phyloP scores from a whole-genome alignment of 2,797 vertebrate genomes.

The Manis javanica region DNA sequence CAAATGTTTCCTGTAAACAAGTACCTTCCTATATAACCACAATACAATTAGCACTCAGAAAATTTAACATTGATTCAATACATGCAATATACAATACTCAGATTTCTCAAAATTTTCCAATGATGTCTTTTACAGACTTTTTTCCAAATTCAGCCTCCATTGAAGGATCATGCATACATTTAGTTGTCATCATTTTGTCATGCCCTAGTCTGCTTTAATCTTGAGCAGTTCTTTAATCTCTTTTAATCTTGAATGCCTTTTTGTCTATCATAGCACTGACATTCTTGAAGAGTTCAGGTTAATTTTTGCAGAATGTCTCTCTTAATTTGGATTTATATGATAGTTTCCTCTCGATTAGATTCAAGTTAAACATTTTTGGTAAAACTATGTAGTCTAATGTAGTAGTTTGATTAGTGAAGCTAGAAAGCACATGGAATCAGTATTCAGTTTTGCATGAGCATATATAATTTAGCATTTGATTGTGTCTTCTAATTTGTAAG shows the following conservation, averaged over 20 bases:
- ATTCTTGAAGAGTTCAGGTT: constrained; percentile 26
- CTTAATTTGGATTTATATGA: constrained; percentile 53
- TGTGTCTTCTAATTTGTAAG: constrained; percentile 28
- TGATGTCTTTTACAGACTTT: neutral
- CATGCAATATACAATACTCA: neutral
- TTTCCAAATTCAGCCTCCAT: neutral
- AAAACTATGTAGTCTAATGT: constrained; percentile 36
- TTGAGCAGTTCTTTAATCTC: constrained; percentile 35
- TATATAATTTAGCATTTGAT: constrained; percentile 9
- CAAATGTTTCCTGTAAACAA: constrained; percentile 35
- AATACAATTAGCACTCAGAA: neutral
- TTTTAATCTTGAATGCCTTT: constrained; percentile 10
- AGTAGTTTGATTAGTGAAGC: constrained; percentile 53
- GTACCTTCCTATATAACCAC: neutral
- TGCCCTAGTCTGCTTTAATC: neutral
- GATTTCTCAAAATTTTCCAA: neutral
- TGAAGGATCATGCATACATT: neutral
- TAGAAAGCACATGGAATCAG: constrained; percentile 23
- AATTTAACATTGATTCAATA: neutral
- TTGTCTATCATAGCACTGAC: neutral
- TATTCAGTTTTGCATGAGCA: constrained; percentile 18
- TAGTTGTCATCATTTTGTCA: constrained; percentile 34
- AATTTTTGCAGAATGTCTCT: constrained; percentile 17
- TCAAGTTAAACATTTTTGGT: constrained; percentile 32
- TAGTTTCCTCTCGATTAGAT: constrained; percentile 45